Conservation (phyloP, 2,888 invertebrate genomes). For the Drosophila buzzatii region DNA sequence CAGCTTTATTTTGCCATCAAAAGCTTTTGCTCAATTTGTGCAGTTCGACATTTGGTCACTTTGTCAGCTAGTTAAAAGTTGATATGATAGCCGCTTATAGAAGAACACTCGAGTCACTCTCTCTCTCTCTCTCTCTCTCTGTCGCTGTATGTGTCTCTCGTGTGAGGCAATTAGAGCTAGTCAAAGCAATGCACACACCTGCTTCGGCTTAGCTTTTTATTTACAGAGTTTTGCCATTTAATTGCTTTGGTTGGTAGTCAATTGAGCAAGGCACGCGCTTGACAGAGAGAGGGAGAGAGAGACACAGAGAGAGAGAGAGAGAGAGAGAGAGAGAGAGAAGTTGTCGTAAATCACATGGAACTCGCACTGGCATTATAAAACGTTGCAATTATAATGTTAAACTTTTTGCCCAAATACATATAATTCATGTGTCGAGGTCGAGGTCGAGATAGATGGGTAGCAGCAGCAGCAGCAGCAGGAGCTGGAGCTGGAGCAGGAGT, state of each 20-base stretch:
- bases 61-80: constrained; percentile 3
- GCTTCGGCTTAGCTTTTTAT: background rate
- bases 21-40: constrained; percentile 5
- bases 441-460: too few relatives aligned
- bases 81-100: constrained; percentile 1
- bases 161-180: background rate
- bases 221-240: constrained; percentile 1
- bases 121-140: background rate
- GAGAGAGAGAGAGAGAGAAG: background rate
- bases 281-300: background rate
- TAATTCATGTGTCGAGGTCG: constrained; percentile 42
- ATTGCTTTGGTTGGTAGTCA: constrained; percentile 21
- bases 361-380: constrained; percentile 61
- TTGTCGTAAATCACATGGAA: constrained; percentile 51
- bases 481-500: background rate
- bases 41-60: constrained; percentile 3
- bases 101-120: background rate
- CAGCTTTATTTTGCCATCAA: background rate
- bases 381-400: constrained; percentile 76
- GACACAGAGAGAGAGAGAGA: too few relatives aligned
- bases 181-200: constrained; percentile 2
- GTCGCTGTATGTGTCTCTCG: background rate
- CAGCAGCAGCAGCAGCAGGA: background rate
- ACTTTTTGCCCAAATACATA: constrained; percentile 59
- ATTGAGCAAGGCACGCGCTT: constrained; percentile 8